Base-by-base conservation (phyloP, 2,888 invertebrate species). In the Ariolimax columbianus region DNA sequence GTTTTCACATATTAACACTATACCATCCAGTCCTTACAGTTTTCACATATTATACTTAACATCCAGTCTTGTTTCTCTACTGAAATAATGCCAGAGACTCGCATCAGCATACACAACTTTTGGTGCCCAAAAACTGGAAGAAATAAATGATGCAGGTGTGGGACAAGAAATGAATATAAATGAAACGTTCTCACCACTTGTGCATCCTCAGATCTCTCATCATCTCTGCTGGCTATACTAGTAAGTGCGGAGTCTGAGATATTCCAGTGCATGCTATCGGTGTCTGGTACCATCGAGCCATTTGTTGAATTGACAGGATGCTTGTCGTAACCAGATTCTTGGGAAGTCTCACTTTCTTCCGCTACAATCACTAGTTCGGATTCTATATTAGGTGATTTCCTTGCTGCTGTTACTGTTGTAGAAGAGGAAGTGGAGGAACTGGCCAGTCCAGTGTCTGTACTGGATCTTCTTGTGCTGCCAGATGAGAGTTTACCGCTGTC, bases 341-440 rank as follows among this genome's bases (percentile, higher is more conserved):
- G 87, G 7, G 87, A 86, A 0, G 87, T 85, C 43, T 88, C 88
- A 47, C 86, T 86, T 30, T 88, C 86, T 63, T 84, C 87, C 63
- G 83, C 87, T 40, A 59, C 70, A 47, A 83, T 47, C 66, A 68
- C 83, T 80, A 81, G 82, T 14, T 87, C 86, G 14, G 88, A 33
- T 43, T 89, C 84, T 26, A 89, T 85, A 33, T 89, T 89, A 14
- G 89, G 87, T 82, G 91, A 91, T 0, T 90, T 90, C 73, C 89
- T 89, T 84, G 89, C 89, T 80, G 89, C 89, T 51, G 88, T 38
- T 51, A 89, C 77, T n/a, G 86, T 80, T 38, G 88, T 84, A 0
- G 55, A 36, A 1, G 47, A 30, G 1, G 73, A 73, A 30, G 43
- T 17, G 11, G 47, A 47, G 33, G 80, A 80, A 2, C 75, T 63